Evolutionary conservation across 2,113 vertebrate genomes (phyloP).

Genomic region (Prinia subflava): DNA sequence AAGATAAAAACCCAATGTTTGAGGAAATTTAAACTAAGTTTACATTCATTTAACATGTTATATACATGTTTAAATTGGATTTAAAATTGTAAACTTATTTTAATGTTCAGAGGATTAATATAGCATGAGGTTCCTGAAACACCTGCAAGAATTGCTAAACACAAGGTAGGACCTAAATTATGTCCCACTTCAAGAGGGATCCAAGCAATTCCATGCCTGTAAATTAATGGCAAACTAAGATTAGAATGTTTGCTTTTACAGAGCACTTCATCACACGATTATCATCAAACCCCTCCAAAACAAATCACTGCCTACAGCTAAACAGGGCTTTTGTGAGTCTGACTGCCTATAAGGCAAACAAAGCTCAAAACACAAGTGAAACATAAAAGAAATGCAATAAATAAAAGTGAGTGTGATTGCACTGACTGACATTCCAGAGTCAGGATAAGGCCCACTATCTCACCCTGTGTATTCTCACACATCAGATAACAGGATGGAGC

Average conservation of each 20-base stretch:
- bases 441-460: not conserved
- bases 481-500: rapidly evolving
- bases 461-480: not conserved
- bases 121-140: not conserved
- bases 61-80: not conserved
- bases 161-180: not conserved
- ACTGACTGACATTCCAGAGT: not conserved
- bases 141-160: not conserved
- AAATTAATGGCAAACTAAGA: not conserved
- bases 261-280: not conserved
- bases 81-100: not conserved
- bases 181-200: not conserved
- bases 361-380: not conserved
- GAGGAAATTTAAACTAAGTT: not conserved
- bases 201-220: not conserved
- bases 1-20: not conserved
- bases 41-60: not conserved
- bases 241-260: not conserved
- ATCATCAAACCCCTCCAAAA: not conserved
- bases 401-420: not conserved
- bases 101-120: not conserved
- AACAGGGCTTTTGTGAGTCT: not conserved
- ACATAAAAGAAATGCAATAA: not conserved
- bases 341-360: not conserved
- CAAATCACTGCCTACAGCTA: not conserved